phyloP scores from a whole-genome alignment of 2,113 vertebrate species.

The Mastomys coucha region DNA sequence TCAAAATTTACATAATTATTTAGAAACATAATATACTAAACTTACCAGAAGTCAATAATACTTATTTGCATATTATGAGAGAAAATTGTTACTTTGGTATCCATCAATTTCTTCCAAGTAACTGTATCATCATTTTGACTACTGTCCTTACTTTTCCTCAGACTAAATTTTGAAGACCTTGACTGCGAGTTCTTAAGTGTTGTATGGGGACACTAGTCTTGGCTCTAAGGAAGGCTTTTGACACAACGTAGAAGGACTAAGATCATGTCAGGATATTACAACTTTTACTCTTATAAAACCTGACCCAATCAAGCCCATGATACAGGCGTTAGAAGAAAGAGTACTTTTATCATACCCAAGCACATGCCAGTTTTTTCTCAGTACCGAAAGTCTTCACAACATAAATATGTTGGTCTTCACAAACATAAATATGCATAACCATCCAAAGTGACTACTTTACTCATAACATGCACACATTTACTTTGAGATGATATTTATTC shows the following conservation, averaged over 20 bases:
- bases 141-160: not conserved
- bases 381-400: not conserved
- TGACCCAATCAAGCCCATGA: not conserved
- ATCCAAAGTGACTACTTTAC: slow-evolving; percentile 15
- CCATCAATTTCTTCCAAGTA: slow-evolving; percentile 1
- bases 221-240: slow-evolving; percentile 63
- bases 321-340: slow-evolving; percentile 28
- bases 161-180: slow-evolving; percentile 47
- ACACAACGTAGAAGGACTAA: slow-evolving; percentile 30
- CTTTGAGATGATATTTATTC: not conserved
- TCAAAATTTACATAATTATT: not conserved
- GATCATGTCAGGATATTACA: not conserved
- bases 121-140: slow-evolving; percentile 34
- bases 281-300: slow-evolving; percentile 25
- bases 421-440: slow-evolving; percentile 1
- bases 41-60: not conserved
- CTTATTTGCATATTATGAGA: not conserved
- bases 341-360: not conserved
- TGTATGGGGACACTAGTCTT: slow-evolving; percentile 1
- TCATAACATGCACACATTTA: not conserved
- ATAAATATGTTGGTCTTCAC: not conserved
- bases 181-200: slow-evolving; percentile 6
- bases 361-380: slow-evolving; percentile 2
- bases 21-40: not conserved
- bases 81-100: not conserved